Percentiles rank a stretch among this genome's conserved stretches.
phyloP scores from a whole-genome alignment of 2,113 vertebrate genomes.

The Hucho hucho region DNA sequence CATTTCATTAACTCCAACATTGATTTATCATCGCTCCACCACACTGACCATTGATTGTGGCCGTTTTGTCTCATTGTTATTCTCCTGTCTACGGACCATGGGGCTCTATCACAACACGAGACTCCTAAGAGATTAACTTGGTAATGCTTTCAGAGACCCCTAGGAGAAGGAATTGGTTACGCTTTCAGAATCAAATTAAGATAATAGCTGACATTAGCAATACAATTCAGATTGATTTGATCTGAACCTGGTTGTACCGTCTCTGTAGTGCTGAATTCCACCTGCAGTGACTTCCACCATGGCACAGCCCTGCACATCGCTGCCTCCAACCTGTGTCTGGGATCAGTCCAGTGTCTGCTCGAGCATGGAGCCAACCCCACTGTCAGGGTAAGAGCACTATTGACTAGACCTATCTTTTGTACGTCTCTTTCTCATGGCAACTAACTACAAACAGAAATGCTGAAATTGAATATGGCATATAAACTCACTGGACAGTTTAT shows the following conservation, averaged over 20 bases:
- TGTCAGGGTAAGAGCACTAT: constrained; percentile 75
- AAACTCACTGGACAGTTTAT: no score
- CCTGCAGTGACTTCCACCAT: constrained; percentile 88
- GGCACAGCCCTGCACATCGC: constrained; percentile 91
- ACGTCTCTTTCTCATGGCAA: no score
- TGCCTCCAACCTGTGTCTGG: constrained; percentile 91
- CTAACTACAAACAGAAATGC: no score
- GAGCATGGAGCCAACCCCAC: constrained; percentile 89
- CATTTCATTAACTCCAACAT: constrained; percentile 15
- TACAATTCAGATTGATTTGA: no score
- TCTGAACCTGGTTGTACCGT: not conserved
- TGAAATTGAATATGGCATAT: no score
- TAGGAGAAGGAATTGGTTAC: no score
- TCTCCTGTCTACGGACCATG: not conserved
- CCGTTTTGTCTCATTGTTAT: not conserved
- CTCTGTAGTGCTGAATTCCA: constrained; percentile 84
- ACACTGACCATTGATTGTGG: constrained; percentile 9
- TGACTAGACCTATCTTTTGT: not conserved
- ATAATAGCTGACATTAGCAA: no score
- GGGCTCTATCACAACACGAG: not conserved
- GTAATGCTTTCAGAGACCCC: no score
- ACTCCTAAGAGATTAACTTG: no score
- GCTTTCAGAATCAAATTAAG: no score
- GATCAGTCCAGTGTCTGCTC: constrained; percentile 86
- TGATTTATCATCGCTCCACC: not conserved